phyloP scores from a whole-genome alignment of 2,888 invertebrate species.

The Eustalomyia histrio region DNA sequence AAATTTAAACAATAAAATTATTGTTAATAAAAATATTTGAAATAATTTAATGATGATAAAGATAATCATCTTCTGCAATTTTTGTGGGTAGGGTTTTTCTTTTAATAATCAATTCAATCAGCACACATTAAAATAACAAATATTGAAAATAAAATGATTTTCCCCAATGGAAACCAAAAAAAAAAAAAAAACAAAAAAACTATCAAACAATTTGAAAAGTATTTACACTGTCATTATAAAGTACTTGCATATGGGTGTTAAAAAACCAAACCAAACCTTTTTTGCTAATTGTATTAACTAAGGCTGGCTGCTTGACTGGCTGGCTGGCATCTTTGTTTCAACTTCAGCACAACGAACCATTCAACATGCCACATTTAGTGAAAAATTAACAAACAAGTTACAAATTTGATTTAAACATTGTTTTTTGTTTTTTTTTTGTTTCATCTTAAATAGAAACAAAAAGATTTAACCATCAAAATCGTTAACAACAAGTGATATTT shows the following conservation, averaged over 20 bases:
- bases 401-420: conserved; percentile 55
- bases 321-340: conserved; percentile 40
- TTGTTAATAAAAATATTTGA: background rate
- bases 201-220: background rate
- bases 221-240: conserved; percentile 3
- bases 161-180: background rate
- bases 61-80: background rate
- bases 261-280: conserved; percentile 60
- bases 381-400: conserved; percentile 46
- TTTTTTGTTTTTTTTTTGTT: conserved; percentile 10
- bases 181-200: background rate
- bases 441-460: background rate
- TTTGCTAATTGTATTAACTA: conserved; percentile 64
- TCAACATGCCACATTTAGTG: conserved; percentile 40
- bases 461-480: conserved; percentile 27
- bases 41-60: background rate
- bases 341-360: conserved; percentile 15
- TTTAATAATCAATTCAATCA: background rate
- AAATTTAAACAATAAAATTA: conserved; percentile 4
- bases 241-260: conserved; percentile 60
- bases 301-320: too few relatives aligned
- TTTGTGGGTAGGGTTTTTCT: background rate
- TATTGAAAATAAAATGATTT: background rate
- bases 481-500: conserved; percentile 56
- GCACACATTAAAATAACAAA: background rate